Percentiles rank a stretch among this genome's conserved stretches.
Conservation (phyloP, 2,888 invertebrate genomes). For the Gymnocheta viridis region DNA sequence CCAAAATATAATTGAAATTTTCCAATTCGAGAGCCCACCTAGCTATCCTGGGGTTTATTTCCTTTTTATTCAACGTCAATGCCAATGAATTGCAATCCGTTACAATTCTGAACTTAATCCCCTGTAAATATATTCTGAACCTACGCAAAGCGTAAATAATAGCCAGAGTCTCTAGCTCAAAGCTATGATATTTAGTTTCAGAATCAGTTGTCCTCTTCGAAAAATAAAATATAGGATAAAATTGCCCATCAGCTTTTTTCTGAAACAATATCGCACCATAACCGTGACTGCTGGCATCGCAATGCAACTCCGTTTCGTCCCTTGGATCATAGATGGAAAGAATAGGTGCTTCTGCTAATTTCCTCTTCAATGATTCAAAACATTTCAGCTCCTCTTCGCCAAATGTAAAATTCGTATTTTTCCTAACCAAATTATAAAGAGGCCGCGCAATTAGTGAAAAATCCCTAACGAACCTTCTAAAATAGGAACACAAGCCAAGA, state of each 20-base stretch:
- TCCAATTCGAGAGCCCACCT: not conserved
- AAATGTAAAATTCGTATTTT: not conserved
- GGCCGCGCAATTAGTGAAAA: not conserved
- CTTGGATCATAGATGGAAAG: no score
- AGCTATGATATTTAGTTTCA: not conserved
- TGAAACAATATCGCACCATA: constrained; percentile 21
- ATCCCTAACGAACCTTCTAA: no score
- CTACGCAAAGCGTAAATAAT: no score
- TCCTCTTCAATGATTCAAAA: not conserved
- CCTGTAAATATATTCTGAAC: no score
- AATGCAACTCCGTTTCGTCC: not conserved
- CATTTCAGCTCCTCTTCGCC: not conserved
- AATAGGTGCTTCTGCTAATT: no score
- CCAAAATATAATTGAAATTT: not conserved
- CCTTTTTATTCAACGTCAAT: not conserved
- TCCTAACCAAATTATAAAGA: constrained; percentile 17
- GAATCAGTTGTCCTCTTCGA: not conserved
- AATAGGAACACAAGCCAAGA: no score
- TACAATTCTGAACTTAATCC: not conserved
- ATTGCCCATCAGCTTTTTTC: not conserved
- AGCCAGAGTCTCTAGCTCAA: not conserved
- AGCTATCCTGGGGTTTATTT: not conserved
- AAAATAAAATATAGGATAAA: not conserved
- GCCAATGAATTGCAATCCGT: not conserved
- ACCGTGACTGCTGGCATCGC: constrained; percentile 26